Base-by-base conservation (phyloP, 2,888 invertebrate genomes). In the Penaeus monodon region DNA sequence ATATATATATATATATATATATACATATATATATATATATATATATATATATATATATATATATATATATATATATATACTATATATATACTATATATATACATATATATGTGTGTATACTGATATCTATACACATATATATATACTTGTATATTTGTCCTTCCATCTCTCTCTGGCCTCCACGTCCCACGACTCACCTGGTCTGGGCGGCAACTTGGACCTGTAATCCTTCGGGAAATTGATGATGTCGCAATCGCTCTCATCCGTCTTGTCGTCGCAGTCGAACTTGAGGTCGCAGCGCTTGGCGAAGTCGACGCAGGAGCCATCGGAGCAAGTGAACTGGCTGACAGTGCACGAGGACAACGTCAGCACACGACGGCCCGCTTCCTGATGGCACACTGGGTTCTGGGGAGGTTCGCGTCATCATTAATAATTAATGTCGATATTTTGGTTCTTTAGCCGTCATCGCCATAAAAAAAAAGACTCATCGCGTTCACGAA, bases 211-310 rank as follows among this genome's bases (percentile, higher is more conserved):
- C 22, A 87, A 64, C 57, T 78, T 83, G 27, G 79, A 79, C 79
- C 77, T 77, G 78, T 87, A 87, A 70, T 87, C 87, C 20, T 17
- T 63, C 24, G 87, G 86, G 49, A 63, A 86, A 66, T 86, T 86
- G 77, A 86, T 68, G 73, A 86, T 86, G 12, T 86, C 82, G 78
- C 86, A 86, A 3, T 68, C 44, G 38, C 77, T 76, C 81, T 86
- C 86, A 57, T 86, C 86, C 8, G 86, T 78, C 49, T 86, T 82
- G 86, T 86, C 86, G 33, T 68, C 70, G 63, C 86, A 86, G 86
- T 86, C 86, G 70, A 86, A 86, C 78, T 86, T 86, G 29, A 86
- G 82, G 86, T 86, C 86, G 63, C 86, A 86, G 38, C 87, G 66
- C 20, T 57, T 87, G 63, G 27, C 20, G 70, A 87, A 87, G 49